Base-by-base conservation (phyloP, 2,888 invertebrate species). In the Callinectes sapidus region DNA sequence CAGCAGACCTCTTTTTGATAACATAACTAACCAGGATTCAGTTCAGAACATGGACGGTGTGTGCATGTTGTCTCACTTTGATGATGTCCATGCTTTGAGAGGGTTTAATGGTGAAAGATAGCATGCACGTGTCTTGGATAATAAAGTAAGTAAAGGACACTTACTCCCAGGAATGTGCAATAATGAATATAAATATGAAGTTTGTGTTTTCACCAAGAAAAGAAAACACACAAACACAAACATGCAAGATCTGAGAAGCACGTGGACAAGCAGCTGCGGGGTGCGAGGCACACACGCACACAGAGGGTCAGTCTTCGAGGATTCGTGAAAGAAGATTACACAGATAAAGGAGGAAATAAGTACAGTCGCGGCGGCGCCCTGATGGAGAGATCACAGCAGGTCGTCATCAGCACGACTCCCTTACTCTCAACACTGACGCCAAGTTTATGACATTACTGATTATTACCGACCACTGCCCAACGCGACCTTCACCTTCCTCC, bases 391-490 rank as follows among this genome's bases (percentile, higher is more conserved):
- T 87, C 66, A 87, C 35, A 71, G 66, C 55, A 66, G 66, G 55
- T 16, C 54, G 42, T 61, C 90, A 85, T 90, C 90, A 90, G 66
- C 91, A 91, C 91, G 87, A 87, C 87, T 87, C 35, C 13, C 71
- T 35, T 48, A 18, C 91, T 35, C 66, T 91, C 35, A 71, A 71
- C 66, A 71, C 71, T 39, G 48, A 54, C 66, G 42, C 28, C 87
- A 71, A 87, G 66, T 87, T 91, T 91, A 91, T 87, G 66, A 91
- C 86, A 87, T 91, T 87, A 71, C 91, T 71, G 32, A 39, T 91
- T 91, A 87, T 87, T 91, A 87, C 91, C 91, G 23, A 32, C 71
- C 87, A 87, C 39, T 66, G 87, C 66, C 61, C 81, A 48, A 39
- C 87, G 39, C 87, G 90, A 90, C 90, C 86, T 77, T 55, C 32